Conservation (phyloP, 92 coral and sea anemone genomes). For the Phenganax marumi region DNA sequence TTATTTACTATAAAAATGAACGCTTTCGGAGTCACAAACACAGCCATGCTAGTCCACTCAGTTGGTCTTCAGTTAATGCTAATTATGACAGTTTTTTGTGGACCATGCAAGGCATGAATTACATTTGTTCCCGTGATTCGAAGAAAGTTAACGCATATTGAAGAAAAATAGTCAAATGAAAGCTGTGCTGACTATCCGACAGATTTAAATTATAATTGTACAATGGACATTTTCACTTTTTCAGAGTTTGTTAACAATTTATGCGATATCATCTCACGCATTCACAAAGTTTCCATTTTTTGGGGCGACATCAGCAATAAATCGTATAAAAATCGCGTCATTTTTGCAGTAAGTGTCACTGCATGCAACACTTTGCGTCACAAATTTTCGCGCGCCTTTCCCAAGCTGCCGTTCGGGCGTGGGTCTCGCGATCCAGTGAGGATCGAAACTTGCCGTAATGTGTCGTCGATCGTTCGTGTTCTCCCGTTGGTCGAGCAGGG, state of each 20-base stretch:
- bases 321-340: slow-evolving; percentile 65
- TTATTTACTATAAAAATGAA: slow-evolving; percentile 9
- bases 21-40: slow-evolving; percentile 8
- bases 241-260: background rate
- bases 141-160: too few relatives aligned
- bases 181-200: too few relatives aligned
- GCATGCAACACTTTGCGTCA: slow-evolving; percentile 74
- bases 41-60: background rate
- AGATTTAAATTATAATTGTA: background rate
- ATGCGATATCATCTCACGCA: background rate
- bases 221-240: background rate
- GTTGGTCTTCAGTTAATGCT: background rate
- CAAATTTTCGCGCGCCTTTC: slow-evolving; percentile 94
- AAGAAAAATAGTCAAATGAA: too few relatives aligned
- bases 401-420: slow-evolving; percentile 91
- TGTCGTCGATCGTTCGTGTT: slow-evolving; percentile 69
- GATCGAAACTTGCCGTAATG: slow-evolving; percentile 84
- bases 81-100: too few relatives aligned
- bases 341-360: slow-evolving; percentile 80
- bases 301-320: slow-evolving; percentile 7
- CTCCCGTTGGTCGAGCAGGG: slow-evolving; percentile 85
- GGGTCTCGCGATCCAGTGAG: slow-evolving; percentile 87
- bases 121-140: too few relatives aligned
- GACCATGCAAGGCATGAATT: too few relatives aligned
- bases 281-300: background rate